Conservation (phyloP, 2,888 invertebrate genomes). For the Mimumesa dahlbomi region DNA sequence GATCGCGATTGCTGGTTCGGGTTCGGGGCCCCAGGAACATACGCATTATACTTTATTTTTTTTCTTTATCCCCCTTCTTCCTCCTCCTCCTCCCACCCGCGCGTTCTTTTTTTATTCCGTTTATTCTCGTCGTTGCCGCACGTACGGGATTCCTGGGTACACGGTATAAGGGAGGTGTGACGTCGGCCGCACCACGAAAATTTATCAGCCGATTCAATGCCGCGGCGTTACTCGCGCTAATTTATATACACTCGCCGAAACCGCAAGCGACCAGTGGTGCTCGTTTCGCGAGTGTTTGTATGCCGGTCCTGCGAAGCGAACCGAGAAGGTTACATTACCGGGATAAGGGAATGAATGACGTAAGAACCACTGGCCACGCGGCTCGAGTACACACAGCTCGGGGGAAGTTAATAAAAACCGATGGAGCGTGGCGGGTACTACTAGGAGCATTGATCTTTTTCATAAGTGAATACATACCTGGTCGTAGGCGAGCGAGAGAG, state of each 20-base stretch:
- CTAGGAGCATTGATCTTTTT: slow-evolving; percentile 46
- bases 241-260: slow-evolving; percentile 62
- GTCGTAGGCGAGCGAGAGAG: slow-evolving; percentile 12
- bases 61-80: too few species aligned
- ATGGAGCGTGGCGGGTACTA: slow-evolving; percentile 28
- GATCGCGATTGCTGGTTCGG: slow-evolving; percentile 49
- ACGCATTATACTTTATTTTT: slow-evolving; percentile 34
- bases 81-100: too few species aligned
- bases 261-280: slow-evolving; percentile 53
- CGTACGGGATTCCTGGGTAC: slow-evolving; percentile 48
- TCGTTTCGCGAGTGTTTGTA: too few species aligned
- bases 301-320: not conserved
- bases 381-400: not conserved
- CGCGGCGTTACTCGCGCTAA: slow-evolving; percentile 62
- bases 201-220: slow-evolving; percentile 63
- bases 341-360: not conserved
- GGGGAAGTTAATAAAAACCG: slow-evolving; percentile 32
- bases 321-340: not conserved
- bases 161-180: slow-evolving; percentile 57
- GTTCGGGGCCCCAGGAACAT: slow-evolving; percentile 30
- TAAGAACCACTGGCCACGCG: slow-evolving; percentile 26
- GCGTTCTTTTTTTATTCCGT: too few species aligned
- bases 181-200: slow-evolving; percentile 55
- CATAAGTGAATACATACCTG: slow-evolving; percentile 37
- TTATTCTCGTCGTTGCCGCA: slow-evolving; percentile 35